Evolutionary conservation across 2,888 invertebrate species (phyloP), one percentile per base, ranked within the genome.

Genomic region (Sarcophaga subvicina): DNA sequence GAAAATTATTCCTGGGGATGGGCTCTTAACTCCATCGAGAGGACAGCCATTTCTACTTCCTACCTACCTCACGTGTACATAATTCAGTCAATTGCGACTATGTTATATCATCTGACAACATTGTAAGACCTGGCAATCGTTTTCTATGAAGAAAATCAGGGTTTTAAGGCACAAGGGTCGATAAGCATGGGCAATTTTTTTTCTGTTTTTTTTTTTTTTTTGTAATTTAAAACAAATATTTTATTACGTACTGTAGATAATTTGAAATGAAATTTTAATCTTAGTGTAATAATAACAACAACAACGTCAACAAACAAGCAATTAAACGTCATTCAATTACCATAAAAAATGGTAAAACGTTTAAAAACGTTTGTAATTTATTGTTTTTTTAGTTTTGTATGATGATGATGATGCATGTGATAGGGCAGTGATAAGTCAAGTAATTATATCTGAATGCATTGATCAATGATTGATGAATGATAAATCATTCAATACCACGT

Each of bases 321-420:
- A 71, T 37, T 72, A 27, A 60, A 71, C 64, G 66, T 71, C 66
- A 77, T 60, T 14, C 20, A 76, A 59, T 59, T 70, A 25, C 54
- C 4, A 63, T 63, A 37, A 49, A 63, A n/a, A 59, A 67, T 49
- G 12, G 3, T n/a, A 11, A 20, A 49, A 11, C 54, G 67, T 70
- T 70, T 63, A 63, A 59, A 77, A 60, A 37, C 37, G 37, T 37
- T 37, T 3, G 10, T 37, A 37, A 37, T 37, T 37, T 37, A 37
- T 37, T 37, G 8, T 2, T 37, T 10, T 10, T 37, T 37, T 37
- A 37, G 6, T 37, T 37, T 37, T 8, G 10, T 0, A 8, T 27
- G 37, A 10, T 37, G 37, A 8, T 27, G 37, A 10, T 37, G 37
- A 37, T 37, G 37, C 37, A 37, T 37, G 37, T 37, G 37, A 37